Evolutionary conservation across 2,797 vertebrate genomes (phyloP), one percentile per base, ranked within the genome.

Genomic region (Acanthis flammea): DNA sequence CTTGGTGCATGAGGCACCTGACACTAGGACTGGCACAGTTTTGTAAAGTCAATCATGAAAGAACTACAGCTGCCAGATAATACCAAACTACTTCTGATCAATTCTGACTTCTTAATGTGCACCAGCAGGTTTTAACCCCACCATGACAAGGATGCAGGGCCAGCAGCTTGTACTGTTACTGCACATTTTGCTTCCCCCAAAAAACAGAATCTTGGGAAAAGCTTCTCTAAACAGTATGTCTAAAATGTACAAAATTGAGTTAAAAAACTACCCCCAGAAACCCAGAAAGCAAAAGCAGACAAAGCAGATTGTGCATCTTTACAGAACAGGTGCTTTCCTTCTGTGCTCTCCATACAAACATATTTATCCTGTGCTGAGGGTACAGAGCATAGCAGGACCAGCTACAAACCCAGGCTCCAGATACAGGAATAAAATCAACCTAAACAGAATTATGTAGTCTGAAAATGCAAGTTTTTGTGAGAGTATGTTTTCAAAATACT

Each of bases 301-400:
- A 55, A 73, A 80, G 31, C 10, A 66, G 66, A 57, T 11, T 19
- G 18, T 27, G 61, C 5, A 0, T 5, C 51, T 80, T 74, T 10
- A 51, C 27, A 57, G 35, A 75, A 24, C 5, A 50, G n/a, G 30
- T 53, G 27, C 28, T 47, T 80, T 93, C 30, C 25, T 60, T 53
- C n/a, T 4, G 0, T 18, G 16, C 0, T 84, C 23, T 28, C 25
- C 4, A 14, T 10, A 57, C 5, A 45, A n/a, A 57, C 1, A 3
- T 6, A 31, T 33, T 62, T 75, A 51, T 45, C 27, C 48, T 37
- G 11, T 41, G 28, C 51, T 48, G 54, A 77, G 42, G 10, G 15
- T 42, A 11, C 14, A 39, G 11, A 71, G 8, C 1, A 3, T 0
- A 48, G 33, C 61, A 77, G 30, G 12, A 83, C 10, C 8, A 50